These are phyloP conservation scores for Dicranocentrus wangi DNA, from an alignment of 2,888 invertebrate genomes.

Conservation along the genomic window DNA sequence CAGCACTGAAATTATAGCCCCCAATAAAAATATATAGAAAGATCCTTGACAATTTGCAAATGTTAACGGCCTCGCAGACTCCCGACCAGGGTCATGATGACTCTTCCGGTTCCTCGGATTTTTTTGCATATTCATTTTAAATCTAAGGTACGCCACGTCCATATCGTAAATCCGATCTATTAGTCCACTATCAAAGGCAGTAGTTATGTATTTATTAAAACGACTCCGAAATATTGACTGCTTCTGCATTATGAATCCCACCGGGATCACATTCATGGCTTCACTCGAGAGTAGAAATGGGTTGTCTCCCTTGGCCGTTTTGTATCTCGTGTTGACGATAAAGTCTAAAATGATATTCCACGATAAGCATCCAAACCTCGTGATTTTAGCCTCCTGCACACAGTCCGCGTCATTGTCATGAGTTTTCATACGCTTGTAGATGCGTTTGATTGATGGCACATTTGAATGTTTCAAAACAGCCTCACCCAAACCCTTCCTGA, in stretches of 20 bases:
- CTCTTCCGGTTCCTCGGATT: not conserved
- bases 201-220: not conserved
- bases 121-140: not conserved
- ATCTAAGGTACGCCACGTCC: not conserved
- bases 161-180: not conserved
- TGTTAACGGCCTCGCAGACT: too few relatives aligned
- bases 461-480: not conserved
- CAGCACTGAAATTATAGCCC: not conserved
- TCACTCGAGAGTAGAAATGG: not conserved
- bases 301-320: not conserved
- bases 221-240: not conserved
- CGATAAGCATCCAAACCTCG: not conserved
- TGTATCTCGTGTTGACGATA: not conserved
- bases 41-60: too few relatives aligned
- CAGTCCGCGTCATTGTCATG: not conserved
- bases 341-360: not conserved
- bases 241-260: constrained; percentile 1
- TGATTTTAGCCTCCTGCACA: not conserved
- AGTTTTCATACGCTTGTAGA: not conserved
- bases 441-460: not conserved
- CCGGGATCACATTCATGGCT: not conserved
- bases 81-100: too few relatives aligned
- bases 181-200: not conserved
- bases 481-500: not conserved
- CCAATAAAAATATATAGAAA: too few relatives aligned